Evolutionary conservation across 1,140 invertebrate genomes (phyloP), one percentile per base, ranked within the genome.

Genomic region (Sinonovacula constricta): DNA sequence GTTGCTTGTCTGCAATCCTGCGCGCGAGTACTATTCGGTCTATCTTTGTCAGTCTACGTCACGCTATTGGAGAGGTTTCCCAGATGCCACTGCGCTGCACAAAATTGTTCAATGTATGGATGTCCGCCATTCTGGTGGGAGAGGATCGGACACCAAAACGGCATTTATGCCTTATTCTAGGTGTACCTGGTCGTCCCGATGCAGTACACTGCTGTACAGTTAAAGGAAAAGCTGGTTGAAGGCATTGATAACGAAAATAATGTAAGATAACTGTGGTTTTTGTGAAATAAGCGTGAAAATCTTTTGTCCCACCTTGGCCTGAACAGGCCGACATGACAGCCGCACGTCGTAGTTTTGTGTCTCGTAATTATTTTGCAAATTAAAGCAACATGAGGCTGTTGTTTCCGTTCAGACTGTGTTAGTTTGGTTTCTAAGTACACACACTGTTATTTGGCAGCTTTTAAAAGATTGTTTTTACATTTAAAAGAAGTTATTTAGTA

Each of bases 211-310:
- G 92, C 92, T 90, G 87, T 87, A 86, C 92, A 93, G 89, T 92
- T 93, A 89, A 93, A 93, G 91, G 92, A 93, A 88, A 93, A 92
- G 89, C 92, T 93, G 91, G 91, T 93, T 88, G 92, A 91, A 90
- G 92, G 92, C 87, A 91, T 93, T 87, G 93, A 93, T 92, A 90
- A 91, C 85, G 92, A 93, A 85, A 92, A 93, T 90, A 93, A 93
- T 93, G 93, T 93, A 93, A 93, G 93, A 85, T 83, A 82, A 36
- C 28, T 18, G 15, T 18, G 53, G 5, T 31, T 51, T 10, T 59
- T 28, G 33, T 36, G 33, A n/a, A 34, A 22, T 24, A 34, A 31
- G 31, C 53, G 39, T 22, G 34, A 59, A 26, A 30, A 49, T 22
- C 18, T 68, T 59, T 39, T 66, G 12, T 60, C 24, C 34, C 26